Evolutionary conservation across 1,140 invertebrate species (phyloP).

Genomic region (Drosophila orena): DNA sequence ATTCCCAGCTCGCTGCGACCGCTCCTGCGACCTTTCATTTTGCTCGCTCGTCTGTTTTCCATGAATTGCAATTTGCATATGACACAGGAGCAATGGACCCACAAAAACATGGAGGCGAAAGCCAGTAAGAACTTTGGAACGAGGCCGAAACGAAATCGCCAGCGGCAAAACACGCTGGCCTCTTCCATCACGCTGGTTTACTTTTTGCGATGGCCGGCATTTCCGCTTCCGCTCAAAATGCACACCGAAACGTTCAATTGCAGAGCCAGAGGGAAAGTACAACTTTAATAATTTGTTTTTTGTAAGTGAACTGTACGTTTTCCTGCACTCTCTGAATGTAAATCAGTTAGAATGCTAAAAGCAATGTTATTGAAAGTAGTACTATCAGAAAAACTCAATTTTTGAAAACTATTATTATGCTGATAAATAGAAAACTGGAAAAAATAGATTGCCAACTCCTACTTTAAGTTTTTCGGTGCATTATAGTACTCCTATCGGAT

Average conservation of each 20-base stretch:
- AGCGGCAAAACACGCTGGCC: slow-evolving; percentile 33
- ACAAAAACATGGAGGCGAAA: slow-evolving; percentile 16
- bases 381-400: no score
- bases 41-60: neutral
- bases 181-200: slow-evolving; percentile 22
- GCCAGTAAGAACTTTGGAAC: slow-evolving; percentile 10
- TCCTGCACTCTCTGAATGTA: neutral
- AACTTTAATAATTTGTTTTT: slow-evolving; percentile 16
- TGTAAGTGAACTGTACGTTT: slow-evolving; percentile 1
- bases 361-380: neutral
- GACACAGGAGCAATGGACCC: slow-evolving; percentile 18
- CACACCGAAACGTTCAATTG: slow-evolving; percentile 27
- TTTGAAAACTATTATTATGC: no score
- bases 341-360: neutral
- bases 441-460: no score
- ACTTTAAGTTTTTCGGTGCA: no score
- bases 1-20: slow-evolving; percentile 20
- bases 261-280: neutral
- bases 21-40: neutral
- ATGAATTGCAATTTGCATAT: slow-evolving; percentile 62
- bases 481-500: no score
- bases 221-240: slow-evolving; percentile 67
- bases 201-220: slow-evolving; percentile 51
- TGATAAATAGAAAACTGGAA: no score
- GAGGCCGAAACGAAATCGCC: slow-evolving; percentile 26